Conservation (phyloP, 2,113 vertebrate genomes). For the Acrocephalus kingi region DNA sequence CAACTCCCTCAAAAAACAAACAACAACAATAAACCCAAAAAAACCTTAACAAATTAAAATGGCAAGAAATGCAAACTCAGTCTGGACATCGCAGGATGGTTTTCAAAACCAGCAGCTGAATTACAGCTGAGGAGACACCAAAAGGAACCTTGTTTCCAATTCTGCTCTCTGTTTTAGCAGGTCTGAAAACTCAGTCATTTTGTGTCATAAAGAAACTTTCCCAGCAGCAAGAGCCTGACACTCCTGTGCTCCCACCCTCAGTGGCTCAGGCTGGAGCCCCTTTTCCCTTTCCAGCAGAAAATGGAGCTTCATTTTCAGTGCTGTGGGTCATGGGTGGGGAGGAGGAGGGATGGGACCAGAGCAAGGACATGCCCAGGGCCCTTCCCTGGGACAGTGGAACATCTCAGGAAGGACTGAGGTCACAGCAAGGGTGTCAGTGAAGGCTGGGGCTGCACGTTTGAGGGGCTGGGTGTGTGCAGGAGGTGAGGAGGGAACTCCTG, state of each 20-base stretch:
- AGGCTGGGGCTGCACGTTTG: neutral
- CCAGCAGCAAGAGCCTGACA: accelerated
- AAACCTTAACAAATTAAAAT: neutral
- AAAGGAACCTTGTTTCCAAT: neutral
- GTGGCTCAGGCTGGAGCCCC: neutral
- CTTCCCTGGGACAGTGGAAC: neutral
- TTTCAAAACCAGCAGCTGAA: neutral
- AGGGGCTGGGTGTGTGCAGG: neutral
- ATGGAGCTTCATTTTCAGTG: accelerated
- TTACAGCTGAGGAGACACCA: neutral
- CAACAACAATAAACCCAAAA: too few relatives aligned
- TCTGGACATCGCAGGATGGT: neutral
- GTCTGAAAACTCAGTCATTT: neutral
- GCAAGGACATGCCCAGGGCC: neutral
- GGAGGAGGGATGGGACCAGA: too few relatives aligned
- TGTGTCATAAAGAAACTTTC: neutral
- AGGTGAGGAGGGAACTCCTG: neutral
- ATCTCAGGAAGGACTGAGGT: neutral
- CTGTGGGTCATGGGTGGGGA: neutral
- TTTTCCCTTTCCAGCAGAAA: neutral
- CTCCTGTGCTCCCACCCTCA: accelerated
- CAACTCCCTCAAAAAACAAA: too few relatives aligned
- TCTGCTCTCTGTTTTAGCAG: neutral
- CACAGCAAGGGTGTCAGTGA: accelerated
- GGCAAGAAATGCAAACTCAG: neutral